phyloP scores from a whole-genome alignment of 2,113 vertebrate species.

The Dolichotis patagonum region DNA sequence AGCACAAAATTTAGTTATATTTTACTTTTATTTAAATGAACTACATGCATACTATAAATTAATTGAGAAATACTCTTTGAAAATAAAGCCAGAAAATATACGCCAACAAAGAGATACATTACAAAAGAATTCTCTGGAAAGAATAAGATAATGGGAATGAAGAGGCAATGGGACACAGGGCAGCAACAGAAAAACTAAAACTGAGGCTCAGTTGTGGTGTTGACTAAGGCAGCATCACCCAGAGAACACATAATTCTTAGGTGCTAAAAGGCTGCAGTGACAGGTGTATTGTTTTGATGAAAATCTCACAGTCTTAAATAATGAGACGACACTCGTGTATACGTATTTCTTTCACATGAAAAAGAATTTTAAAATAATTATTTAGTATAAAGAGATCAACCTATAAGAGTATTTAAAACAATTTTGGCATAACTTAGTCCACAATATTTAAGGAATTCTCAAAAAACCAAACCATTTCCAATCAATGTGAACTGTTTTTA shows the following conservation, averaged over 20 bases:
- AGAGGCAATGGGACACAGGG: not conserved
- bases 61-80: not conserved
- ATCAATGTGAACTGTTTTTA: not conserved
- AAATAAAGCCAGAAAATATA: not conserved
- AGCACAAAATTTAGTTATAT: not conserved
- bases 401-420: not conserved
- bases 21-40: not conserved
- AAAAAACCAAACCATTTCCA: not conserved
- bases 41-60: not conserved
- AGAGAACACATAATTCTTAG: accelerated
- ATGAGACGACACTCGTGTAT: not conserved
- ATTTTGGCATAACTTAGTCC: not conserved
- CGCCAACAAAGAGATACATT: not conserved
- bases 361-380: not conserved
- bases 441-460: not conserved
- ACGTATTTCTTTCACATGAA: not conserved
- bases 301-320: not conserved
- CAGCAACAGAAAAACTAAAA: not conserved
- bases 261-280: not conserved
- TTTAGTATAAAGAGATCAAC: not conserved
- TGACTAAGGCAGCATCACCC: not conserved
- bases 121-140: not conserved
- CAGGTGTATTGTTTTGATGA: not conserved
- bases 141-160: not conserved
- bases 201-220: not conserved